Evolutionary conservation across 2,888 invertebrate species (phyloP), one percentile per base, ranked within the genome.

Genomic region (Leucophenga maculata): DNA sequence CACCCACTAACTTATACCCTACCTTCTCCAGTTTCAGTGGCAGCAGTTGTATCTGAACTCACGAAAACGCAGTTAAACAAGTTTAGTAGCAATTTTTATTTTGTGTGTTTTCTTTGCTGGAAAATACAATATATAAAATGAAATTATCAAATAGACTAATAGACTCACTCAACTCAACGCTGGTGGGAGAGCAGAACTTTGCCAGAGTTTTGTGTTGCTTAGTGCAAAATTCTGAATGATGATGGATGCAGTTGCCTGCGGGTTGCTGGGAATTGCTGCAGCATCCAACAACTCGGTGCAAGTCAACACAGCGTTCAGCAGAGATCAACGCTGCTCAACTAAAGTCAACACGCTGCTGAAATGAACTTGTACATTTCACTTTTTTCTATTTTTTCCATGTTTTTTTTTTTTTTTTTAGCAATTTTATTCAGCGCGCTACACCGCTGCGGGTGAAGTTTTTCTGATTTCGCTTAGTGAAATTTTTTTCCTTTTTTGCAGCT

Each of bases 101-200:
- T 39, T 39, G 39, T 39, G 8, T 39, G 3, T 39, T 39, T 8
- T 50, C n/a, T 4, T n/a, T 50, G 14, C 16, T 4, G 16, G 4
- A 13, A 50, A 4, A 50, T 50, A 50, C 14, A 50, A 16, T 39
- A 14, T 32, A 59, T 16, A 26, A 32, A 32, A 32, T 59, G 32
- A 32, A 59, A 59, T 59, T 59, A 59, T 59, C 31, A 59, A 59
- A 59, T 59, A 59, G 59, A 9, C 59, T 59, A 59, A 59, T 55
- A 32, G 31, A 59, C 32, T 59, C 26, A 32, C 59, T 50, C 18
- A 50, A 18, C n/a, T n/a, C 50, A 16, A 18, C 50, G 18, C n/a
- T 18, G 18, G 50, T 18, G 18, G 50, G 16, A 50, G 59, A 59
- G 31, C 50, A 26, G 57, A 59, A 31, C 22, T 18, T 26, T 11